Evolutionary conservation across 1,140 invertebrate genomes (phyloP).

Genomic region (Drosophila baimaii): DNA sequence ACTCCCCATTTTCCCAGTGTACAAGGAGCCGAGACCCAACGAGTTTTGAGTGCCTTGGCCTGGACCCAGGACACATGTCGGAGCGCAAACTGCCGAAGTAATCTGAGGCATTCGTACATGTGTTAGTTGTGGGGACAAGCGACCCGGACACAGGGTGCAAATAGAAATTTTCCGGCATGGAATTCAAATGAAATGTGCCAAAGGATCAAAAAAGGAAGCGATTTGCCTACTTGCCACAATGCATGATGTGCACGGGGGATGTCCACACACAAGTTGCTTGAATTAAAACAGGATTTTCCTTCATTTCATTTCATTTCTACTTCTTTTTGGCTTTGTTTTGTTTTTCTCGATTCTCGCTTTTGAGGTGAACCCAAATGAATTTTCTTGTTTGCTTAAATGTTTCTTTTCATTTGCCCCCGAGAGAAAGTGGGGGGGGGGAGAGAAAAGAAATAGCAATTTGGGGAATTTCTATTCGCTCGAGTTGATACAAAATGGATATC

Average conservation of each 20-base stretch:
- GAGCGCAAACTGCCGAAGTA: constrained; percentile 27
- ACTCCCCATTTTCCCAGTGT: not conserved
- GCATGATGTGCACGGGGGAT: not conserved
- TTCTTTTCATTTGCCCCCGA: constrained; percentile 19
- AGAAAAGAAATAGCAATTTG: constrained; percentile 41
- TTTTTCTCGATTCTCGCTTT: constrained; percentile 40
- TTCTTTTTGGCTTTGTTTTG: constrained; percentile 22
- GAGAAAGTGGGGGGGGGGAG: not conserved
- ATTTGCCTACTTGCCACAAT: constrained; percentile 33
- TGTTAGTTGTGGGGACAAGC: constrained; percentile 46
- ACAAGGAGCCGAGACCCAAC: not conserved
- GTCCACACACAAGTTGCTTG: constrained; percentile 35
- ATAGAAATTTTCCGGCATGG: constrained; percentile 57
- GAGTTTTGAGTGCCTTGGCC: constrained; percentile 26
- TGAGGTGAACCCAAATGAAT: constrained; percentile 66
- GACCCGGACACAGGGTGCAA: constrained; percentile 39
- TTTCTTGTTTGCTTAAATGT: constrained; percentile 51
- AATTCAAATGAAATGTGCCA: constrained; percentile 52
- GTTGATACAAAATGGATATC: constrained; percentile 28
- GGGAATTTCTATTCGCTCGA: constrained; percentile 15
- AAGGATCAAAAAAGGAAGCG: constrained; percentile 51
- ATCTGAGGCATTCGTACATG: constrained; percentile 49
- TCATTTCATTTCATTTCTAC: constrained; percentile 33
- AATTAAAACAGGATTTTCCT: constrained; percentile 53
- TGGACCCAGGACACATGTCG: constrained; percentile 42